Base-by-base conservation (phyloP, 2,797 vertebrate species). In the Macroramphosus scolopax region DNA sequence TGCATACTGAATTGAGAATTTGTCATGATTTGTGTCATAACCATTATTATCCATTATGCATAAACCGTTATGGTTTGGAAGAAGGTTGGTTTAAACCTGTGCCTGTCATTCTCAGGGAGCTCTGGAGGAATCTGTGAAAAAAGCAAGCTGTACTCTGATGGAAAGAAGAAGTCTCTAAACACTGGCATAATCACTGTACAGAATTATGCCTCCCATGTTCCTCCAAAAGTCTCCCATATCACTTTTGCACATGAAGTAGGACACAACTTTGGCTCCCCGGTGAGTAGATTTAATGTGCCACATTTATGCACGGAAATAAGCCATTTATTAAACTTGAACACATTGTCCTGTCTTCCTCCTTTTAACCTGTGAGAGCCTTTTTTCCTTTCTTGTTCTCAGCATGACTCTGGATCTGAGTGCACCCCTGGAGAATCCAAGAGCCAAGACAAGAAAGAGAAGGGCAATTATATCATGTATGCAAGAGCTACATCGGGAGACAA, bases 81-180 rank as follows among this genome's bases (percentile, higher is more conserved):
- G 38, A 33, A 22, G 12, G 12, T 61, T 51, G 66, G 44, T 35
- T 5, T 0, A 48, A 56, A 48, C 16, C 28, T 51, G 13, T 50
- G 16, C 39, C 36, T 68, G 60, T 63, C 22, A 2, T 72, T 85
- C 44, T 4, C 84, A 99, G 97, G 97, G 63, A 98, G 96, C 78
- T 99, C 97, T 38, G 97, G 97, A 55, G 97, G 97, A 36, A 99
- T 99, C 80, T 99, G 97, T 89, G 97, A 99, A 67, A 99, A 97
- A 83, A 97, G 92, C 77, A 99, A 98, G 72, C 84, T 98, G 9
- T 99, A 99, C 81, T 99, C 97, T 0, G 97, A 99, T 48, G 96
- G 96, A 3, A 98, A 98, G 71, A 98, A 94, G 92, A 98, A 99
- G 76, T 99, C 97, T 45, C 87, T 99, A 56, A 99, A 99, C 88